phyloP scores from a whole-genome alignment of 2,113 vertebrate species.

The Cepphus grylle region DNA sequence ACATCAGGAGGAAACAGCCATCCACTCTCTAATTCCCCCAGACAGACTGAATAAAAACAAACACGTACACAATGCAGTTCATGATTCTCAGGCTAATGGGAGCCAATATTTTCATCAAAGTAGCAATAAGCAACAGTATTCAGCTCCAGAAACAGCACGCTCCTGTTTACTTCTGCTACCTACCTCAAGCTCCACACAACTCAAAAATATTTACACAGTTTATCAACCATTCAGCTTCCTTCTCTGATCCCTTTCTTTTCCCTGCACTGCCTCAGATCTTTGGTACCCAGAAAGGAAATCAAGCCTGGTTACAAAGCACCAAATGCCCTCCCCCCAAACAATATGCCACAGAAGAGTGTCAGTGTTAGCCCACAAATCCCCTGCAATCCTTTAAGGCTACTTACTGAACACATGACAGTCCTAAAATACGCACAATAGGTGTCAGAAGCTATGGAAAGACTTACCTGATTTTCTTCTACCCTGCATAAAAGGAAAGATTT shows the following conservation, averaged over 20 bases:
- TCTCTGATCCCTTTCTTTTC: neutral
- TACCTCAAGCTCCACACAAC: neutral
- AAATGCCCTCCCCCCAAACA: neutral
- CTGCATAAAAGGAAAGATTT: neutral
- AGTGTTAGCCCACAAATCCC: neutral
- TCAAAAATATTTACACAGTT: neutral
- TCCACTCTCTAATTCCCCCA: neutral
- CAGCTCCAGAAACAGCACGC: neutral
- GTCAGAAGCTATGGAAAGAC: neutral
- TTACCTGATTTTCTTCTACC: neutral
- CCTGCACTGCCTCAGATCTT: neutral
- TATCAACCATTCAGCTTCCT: neutral
- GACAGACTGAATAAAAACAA: neutral
- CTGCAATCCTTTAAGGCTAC: neutral
- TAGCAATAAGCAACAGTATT: neutral
- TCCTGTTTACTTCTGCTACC: neutral
- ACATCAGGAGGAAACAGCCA: neutral
- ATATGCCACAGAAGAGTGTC: neutral
- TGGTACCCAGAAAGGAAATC: neutral
- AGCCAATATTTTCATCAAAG: neutral
- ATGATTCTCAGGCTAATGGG: neutral
- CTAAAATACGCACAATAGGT: fast-evolving
- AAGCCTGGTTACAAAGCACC: neutral
- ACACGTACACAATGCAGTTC: neutral
- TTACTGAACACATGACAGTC: neutral